Evolutionary conservation across 2,888 invertebrate species (phyloP), one percentile per base, ranked within the genome.

Genomic region (Gasteruption jaculator): DNA sequence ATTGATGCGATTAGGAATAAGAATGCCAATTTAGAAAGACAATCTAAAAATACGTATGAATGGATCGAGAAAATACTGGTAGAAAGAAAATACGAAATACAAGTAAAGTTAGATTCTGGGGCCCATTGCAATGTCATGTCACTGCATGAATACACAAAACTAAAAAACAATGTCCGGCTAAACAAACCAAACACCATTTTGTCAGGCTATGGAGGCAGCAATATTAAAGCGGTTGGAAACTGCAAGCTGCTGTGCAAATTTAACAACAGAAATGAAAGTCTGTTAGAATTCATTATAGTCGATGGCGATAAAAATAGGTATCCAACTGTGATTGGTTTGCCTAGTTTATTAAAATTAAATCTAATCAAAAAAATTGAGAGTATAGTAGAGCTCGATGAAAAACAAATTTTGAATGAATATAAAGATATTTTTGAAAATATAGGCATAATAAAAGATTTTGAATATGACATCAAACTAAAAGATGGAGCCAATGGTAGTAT

Each of bases 401-500:
- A 22, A 10, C 20, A 39, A 26, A 22, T 51, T 16, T 21, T 45
- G 3, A 36, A 36, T 16, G 15, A 36, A 19, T 42, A 39, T 29
- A 38, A 41, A 19, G 45, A 46, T 12, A 29, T 47, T 5, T 52
- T 58, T 51, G n/a, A 36, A n/a, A 52, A 49, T 6, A 39, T 48
- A 4, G 54, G 50, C 10, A 46, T 45, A 27, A 31, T 59, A 10
- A 33, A 32, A n/a, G 29, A 50, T 36, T 48, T 43, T 27, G 45
- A 46, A 32, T 53, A 56, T 38, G 38, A 49, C 4, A 56, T 57
- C 15, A 45, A 49, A 43, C 8, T 57, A 10, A 44, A 49, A 32
- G 40, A 52, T n/a, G 33, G 46, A 42, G 46, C 38, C 7, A 18
- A 38, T 31, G 41, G 31, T 25, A 42, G 25, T 18, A 38, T 51